Percentiles rank a stretch among this genome's conserved stretches.
phyloP scores from a whole-genome alignment of 1,140 invertebrate species.

The Chionoecetes opilio region DNA sequence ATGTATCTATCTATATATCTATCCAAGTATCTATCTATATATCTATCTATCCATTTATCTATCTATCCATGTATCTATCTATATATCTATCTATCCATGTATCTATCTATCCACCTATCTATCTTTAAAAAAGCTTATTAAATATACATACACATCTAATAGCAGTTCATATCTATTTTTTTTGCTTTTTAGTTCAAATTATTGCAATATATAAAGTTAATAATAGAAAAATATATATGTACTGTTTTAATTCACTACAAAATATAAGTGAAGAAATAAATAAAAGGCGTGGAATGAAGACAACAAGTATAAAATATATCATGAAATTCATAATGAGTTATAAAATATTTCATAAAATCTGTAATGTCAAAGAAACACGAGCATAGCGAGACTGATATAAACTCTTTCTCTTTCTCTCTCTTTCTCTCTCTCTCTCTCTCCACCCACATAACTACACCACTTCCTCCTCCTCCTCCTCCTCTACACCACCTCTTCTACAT shows the following conservation, averaged over 20 bases:
- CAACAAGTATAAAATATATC: background rate
- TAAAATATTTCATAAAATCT: background rate
- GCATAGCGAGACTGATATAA: background rate
- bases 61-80: too few relatives aligned
- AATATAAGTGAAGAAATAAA: background rate
- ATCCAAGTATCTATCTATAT: too few relatives aligned
- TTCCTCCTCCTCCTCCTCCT: background rate
- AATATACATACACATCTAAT: too few relatives aligned
- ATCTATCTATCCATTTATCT: too few relatives aligned
- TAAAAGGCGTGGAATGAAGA: background rate
- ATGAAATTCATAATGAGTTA: background rate
- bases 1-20: too few relatives aligned
- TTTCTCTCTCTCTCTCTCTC: conserved; percentile 52
- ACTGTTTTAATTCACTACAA: background rate
- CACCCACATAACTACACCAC: background rate
- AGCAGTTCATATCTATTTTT: too few relatives aligned
- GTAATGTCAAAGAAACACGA: background rate
- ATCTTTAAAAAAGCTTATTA: too few relatives aligned
- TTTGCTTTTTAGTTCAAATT: too few relatives aligned
- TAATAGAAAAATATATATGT: too few relatives aligned
- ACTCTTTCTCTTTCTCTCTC: conserved; percentile 50
- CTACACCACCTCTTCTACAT: background rate
- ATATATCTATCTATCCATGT: too few relatives aligned
- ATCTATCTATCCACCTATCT: too few relatives aligned
- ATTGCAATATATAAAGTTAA: too few relatives aligned